Evolutionary conservation across 2,113 vertebrate genomes (phyloP).

Genomic region (Muntiacus muntjak): DNA sequence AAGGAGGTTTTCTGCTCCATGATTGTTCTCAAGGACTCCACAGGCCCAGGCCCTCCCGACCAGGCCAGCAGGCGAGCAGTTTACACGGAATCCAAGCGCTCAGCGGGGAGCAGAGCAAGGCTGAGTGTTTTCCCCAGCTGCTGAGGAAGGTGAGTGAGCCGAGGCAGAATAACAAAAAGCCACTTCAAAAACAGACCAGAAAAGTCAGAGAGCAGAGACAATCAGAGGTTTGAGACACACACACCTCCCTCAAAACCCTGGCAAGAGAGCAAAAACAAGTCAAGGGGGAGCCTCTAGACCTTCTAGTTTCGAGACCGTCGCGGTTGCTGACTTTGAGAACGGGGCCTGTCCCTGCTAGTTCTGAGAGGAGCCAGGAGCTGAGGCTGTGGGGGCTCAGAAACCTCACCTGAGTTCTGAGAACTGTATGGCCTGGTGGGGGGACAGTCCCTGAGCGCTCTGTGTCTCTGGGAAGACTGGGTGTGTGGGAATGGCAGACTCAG

Average conservation of each 20-base stretch:
- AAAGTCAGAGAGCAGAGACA: constrained; percentile 47
- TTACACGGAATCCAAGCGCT: constrained; percentile 25
- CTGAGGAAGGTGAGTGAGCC: constrained; percentile 32
- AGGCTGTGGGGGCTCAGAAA: constrained; percentile 58
- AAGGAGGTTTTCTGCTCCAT: background rate
- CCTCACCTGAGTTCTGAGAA: constrained; percentile 70
- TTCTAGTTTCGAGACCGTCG: constrained; percentile 47
- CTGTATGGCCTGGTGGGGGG: constrained; percentile 17
- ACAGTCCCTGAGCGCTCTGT: constrained; percentile 35
- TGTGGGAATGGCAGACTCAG: background rate
- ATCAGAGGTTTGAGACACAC: constrained; percentile 45
- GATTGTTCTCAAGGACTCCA: background rate
- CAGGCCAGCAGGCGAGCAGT: background rate
- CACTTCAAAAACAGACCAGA: constrained; percentile 76
- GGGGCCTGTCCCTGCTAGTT: constrained; percentile 63
- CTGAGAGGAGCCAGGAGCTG: constrained; percentile 41
- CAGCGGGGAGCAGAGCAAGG: background rate
- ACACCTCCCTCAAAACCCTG: background rate
- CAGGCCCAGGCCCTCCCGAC: background rate
- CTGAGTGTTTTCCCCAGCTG: constrained; percentile 59
- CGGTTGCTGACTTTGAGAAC: constrained; percentile 58
- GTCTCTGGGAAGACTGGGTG: constrained; percentile 50
- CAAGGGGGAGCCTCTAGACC: constrained; percentile 28
- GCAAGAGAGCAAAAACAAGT: constrained; percentile 68
- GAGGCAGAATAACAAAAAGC: constrained; percentile 75